These are phyloP conservation scores for Ridgeia piscesae DNA, from an alignment of 1,140 invertebrate genomes.

Conservation along the genomic window DNA sequence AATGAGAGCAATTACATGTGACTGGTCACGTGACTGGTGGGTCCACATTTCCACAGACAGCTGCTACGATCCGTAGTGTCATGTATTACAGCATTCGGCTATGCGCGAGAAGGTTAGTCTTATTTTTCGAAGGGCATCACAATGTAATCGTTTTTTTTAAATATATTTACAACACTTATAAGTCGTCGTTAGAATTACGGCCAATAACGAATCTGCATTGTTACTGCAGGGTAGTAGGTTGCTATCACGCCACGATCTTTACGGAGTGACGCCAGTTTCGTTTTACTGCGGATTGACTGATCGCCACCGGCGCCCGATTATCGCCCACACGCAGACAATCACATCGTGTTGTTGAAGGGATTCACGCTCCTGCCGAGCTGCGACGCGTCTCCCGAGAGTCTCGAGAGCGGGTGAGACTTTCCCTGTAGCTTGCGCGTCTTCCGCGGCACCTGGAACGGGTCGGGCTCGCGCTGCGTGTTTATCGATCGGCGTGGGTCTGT, in stretches of 20 bases:
- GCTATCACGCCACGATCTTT: not conserved
- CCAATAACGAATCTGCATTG: not conserved
- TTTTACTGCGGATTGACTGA: not conserved
- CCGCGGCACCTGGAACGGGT: conserved; percentile 43
- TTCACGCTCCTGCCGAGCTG: not conserved
- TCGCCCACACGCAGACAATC: not conserved
- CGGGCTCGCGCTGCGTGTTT: conserved; percentile 19
- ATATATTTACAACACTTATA: not conserved
- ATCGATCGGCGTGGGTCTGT: not conserved
- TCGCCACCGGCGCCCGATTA: not conserved
- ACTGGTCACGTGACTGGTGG: not conserved
- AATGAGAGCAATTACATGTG: too few species aligned
- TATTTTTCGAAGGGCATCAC: not conserved
- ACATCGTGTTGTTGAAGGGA: conserved; percentile 11
- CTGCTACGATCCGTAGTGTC: not conserved
- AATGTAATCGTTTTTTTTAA: not conserved
- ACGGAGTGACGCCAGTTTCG: not conserved
- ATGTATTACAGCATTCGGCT: not conserved
- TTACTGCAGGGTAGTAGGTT: not conserved
- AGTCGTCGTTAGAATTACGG: not conserved
- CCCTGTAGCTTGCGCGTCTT: conserved; percentile 75
- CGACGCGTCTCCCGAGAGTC: conserved; percentile 61
- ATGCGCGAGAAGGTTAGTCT: not conserved
- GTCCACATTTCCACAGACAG: not conserved
- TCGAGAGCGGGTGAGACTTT: conserved; percentile 82